Evolutionary conservation across 2,797 vertebrate genomes (phyloP).

Genomic region (Glyptemys insculpta): DNA sequence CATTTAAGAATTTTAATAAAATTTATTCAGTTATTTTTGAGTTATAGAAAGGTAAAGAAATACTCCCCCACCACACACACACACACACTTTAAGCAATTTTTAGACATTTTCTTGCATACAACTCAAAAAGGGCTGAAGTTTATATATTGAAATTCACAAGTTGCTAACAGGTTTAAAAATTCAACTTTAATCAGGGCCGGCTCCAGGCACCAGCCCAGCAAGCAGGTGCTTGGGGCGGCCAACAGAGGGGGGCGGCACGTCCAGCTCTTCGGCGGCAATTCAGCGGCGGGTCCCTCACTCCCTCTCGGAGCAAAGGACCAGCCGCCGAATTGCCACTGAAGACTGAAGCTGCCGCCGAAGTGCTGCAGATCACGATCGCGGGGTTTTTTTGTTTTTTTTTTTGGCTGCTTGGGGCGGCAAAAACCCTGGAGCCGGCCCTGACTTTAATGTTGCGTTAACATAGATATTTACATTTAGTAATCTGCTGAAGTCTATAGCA

Average conservation of each 20-base stretch:
- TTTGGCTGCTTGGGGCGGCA: too few species aligned
- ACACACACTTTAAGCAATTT: neutral
- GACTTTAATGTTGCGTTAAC: conserved; percentile 45
- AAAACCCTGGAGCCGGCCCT: too few species aligned
- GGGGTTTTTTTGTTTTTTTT: too few species aligned
- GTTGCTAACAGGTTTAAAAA: conserved; percentile 49
- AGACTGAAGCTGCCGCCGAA: too few species aligned
- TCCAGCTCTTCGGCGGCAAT: too few species aligned
- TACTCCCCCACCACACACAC: neutral
- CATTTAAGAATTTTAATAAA: neutral
- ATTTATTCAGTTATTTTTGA: neutral
- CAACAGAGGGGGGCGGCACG: too few species aligned
- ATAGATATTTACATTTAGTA: conserved; percentile 54
- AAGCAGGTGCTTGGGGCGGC: too few species aligned
- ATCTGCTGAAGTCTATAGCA: neutral
- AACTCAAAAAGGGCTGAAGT: conserved; percentile 8
- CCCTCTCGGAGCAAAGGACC: too few species aligned
- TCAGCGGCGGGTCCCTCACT: too few species aligned
- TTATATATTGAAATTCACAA: conserved; percentile 20
- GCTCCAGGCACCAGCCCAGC: too few species aligned
- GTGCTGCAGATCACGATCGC: too few species aligned
- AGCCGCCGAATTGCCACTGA: too few species aligned
- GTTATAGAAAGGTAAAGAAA: neutral
- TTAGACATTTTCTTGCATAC: neutral
- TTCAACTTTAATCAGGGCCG: neutral